Evolutionary conservation across 2,888 invertebrate species (phyloP), one percentile per base, ranked within the genome.

Genomic region (Cerceris ruficornis): DNA sequence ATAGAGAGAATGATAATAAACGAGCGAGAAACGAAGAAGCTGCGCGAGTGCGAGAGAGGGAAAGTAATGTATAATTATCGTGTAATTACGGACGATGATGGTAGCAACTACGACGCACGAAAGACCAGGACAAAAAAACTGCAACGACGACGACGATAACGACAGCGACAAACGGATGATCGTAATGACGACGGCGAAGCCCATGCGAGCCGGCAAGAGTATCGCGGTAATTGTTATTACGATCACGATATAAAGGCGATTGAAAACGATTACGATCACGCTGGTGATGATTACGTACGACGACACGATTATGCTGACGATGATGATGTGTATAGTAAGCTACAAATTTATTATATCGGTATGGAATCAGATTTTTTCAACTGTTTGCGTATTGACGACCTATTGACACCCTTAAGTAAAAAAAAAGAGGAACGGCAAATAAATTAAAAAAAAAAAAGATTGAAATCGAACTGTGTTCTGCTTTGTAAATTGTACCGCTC

Each of bases 281-380:
- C 46, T 72, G 77, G 67, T 67, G 67, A 67, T 69, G 52, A 61
- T 64, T 69, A 78, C 55, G 52, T 46, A 69, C 59, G 28, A 75
- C 67, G 71, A 77, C 69, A 55, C 43, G 81, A 86, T 81, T 83
- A 84, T 84, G 83, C 83, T 82, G 87, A 83, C 75, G 85, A 87
- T 80, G 83, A 86, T 81, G 83, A 90, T 90, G 90, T 91, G 91
- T 91, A 91, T 90, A 88, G 89, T 91, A 90, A 90, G 90, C 88
- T 91, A 91, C 88, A 86, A 91, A 90, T 91, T 90, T 90, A 91
- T 91, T 90, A 90, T 91, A 90, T 90, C 90, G 90, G 88, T 91
- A 91, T 90, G 90, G 88, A 91, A 90, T 90, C 90, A 89, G 88
- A 91, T 89, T 90, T 91, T 87, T 90, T 90, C 90, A 88, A 90